Base-by-base conservation (phyloP, 2,113 vertebrate species). In the Leucosticte australis region DNA sequence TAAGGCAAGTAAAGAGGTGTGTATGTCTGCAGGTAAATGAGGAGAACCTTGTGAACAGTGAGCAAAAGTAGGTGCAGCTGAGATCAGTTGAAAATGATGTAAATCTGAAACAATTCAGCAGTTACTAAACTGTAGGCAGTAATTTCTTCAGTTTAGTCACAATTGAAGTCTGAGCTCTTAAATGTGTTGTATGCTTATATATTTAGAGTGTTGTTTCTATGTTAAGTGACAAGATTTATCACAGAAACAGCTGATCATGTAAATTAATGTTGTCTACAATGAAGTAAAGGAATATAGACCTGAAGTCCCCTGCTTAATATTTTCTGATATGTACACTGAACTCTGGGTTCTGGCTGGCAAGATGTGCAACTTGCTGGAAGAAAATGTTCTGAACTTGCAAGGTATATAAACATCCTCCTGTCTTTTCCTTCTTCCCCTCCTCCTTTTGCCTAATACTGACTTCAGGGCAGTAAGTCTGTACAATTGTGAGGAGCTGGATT, bases 31-130 rank as follows among this genome's bases (percentile, higher is more conserved):
- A 64, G 77, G 53, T 75, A 70, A 64, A 79, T 68, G 56, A 86
- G 37, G 46, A 88, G 30, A 82, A 52, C 44, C 52, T 78, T 78
- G 17, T 83, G 23, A 69, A 41, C 39, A 65, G 49, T 80, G 91
- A 94, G 37, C 87, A 84, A 91, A 89, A 95, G 84, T 84, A 84
- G 64, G 65, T 95, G 91, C 62, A 95, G 81, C 69, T 53, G 84
- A 85, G 62, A 78, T 82, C 30, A 59, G 57, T 39, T 85, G 50
- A 56, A 94, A 91, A 31, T 71, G 10, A 44, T 44, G 24, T 35
- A 64, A 77, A 24, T 75, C 24, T 63, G 65, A 73, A 95, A 39
- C 67, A 89, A 74, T 67, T 59, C 16, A 56, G 30, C 14, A 39
- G 47, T 84, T 94, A 28, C 27, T 67, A 42, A 87, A 78, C 24